Conservation (phyloP, 2,888 invertebrate species). For the Tetrapedia diversipes region DNA sequence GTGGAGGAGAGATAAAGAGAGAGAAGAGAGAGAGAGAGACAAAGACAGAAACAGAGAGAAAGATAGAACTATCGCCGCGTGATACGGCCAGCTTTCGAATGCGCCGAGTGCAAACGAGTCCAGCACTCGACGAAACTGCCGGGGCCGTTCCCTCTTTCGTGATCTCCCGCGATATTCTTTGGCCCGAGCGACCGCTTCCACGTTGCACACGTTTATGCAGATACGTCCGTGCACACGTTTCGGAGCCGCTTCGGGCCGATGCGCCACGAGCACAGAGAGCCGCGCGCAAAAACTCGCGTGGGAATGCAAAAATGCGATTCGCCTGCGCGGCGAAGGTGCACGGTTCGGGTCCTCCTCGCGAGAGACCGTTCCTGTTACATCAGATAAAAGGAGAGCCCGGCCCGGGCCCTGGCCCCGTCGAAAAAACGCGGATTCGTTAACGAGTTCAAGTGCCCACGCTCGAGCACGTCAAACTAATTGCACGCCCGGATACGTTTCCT, state of each 20-base stretch:
- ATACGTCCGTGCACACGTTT: slow-evolving; percentile 31
- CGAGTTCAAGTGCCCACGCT: slow-evolving; percentile 41
- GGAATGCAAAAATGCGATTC: slow-evolving; percentile 54
- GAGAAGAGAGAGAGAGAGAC: not conserved
- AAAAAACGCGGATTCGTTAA: slow-evolving; percentile 50
- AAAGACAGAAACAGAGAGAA: slow-evolving; percentile 2
- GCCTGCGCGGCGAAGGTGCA: not conserved
- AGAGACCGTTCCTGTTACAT: slow-evolving; percentile 38
- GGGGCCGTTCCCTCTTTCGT: slow-evolving; percentile 63
- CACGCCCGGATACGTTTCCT: slow-evolving; percentile 8
- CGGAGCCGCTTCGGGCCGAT: slow-evolving; percentile 8
- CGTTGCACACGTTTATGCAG: slow-evolving; percentile 58
- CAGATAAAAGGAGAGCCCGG: too few relatives aligned
- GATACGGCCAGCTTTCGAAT: slow-evolving; percentile 62
- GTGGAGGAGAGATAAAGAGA: not conserved
- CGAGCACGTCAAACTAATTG: slow-evolving; percentile 41
- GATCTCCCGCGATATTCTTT: slow-evolving; percentile 68
- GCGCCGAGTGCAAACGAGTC: slow-evolving; percentile 64
- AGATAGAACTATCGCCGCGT: not conserved
- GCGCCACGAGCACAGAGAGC: not conserved
- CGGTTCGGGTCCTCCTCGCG: slow-evolving; percentile 3
- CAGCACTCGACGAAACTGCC: slow-evolving; percentile 66
- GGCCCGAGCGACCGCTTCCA: slow-evolving; percentile 40
- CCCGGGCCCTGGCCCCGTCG: not conserved
- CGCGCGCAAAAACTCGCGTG: slow-evolving; percentile 58